Conservation (phyloP, 2,113 vertebrate genomes). For the Himantopus leucocephalus region DNA sequence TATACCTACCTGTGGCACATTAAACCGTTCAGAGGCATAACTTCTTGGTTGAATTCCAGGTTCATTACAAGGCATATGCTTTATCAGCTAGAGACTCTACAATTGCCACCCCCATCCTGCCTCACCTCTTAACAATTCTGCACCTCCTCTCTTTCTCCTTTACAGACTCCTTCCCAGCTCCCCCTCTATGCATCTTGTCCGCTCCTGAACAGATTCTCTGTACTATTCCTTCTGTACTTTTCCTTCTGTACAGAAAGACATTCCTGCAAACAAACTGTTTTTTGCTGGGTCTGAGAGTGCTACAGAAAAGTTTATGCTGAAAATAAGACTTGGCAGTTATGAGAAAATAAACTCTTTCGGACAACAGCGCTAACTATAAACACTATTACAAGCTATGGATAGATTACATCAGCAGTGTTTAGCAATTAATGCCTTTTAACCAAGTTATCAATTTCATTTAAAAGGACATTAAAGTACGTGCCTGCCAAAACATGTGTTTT, state of each 20-base stretch:
- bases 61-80: accelerated
- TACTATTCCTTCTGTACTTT: neutral
- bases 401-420: neutral
- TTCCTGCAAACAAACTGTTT: neutral
- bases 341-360: neutral
- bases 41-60: neutral
- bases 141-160: neutral
- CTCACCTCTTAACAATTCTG: neutral
- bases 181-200: neutral
- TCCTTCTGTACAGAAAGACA: neutral
- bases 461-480: neutral
- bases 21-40: neutral
- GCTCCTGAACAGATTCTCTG: neutral
- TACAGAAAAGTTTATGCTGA: neutral
- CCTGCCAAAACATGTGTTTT: conserved; percentile 15
- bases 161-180: neutral
- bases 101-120: neutral
- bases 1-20: neutral
- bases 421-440: neutral
- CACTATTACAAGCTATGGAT: neutral
- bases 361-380: neutral
- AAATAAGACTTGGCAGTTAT: neutral
- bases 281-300: neutral
- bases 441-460: neutral
- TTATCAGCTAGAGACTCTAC: neutral